Conservation (phyloP, 2,113 vertebrate species). For the Colius striatus region DNA sequence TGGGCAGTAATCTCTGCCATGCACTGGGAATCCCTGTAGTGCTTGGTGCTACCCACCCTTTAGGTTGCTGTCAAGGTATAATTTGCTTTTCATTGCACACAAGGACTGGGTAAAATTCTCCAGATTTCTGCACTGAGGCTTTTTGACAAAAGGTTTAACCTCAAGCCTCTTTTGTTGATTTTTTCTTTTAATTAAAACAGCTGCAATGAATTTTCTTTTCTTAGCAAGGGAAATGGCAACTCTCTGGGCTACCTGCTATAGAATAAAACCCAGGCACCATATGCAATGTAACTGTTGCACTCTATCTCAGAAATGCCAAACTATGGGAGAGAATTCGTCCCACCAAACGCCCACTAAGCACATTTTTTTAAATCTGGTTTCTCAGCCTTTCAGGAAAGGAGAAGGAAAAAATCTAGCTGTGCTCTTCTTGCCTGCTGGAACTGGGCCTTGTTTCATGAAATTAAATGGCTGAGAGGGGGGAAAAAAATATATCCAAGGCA, state of each 20-base stretch:
- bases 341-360: constrained; percentile 74
- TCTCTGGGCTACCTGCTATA: constrained; percentile 12
- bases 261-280: constrained; percentile 50
- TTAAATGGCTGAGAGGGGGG: constrained; percentile 44
- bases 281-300: constrained; percentile 1
- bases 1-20: accelerated
- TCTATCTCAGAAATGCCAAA: constrained; percentile 51
- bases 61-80: not conserved
- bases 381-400: constrained; percentile 76
- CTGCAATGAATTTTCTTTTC: not conserved
- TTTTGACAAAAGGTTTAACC: not conserved
- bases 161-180: not conserved
- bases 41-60: not conserved
- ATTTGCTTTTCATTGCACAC: not conserved
- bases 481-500: constrained; percentile 45
- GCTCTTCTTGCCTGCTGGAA: constrained; percentile 69
- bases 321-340: constrained; percentile 68
- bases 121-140: not conserved
- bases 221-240: not conserved
- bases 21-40: not conserved
- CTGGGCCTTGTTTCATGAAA: constrained; percentile 65
- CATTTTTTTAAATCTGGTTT: constrained; percentile 76
- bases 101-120: not conserved
- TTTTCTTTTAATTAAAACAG: not conserved
- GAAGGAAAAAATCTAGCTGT: constrained; percentile 63